Conservation (phyloP, 2,113 vertebrate genomes). For the Cacatua alba region DNA sequence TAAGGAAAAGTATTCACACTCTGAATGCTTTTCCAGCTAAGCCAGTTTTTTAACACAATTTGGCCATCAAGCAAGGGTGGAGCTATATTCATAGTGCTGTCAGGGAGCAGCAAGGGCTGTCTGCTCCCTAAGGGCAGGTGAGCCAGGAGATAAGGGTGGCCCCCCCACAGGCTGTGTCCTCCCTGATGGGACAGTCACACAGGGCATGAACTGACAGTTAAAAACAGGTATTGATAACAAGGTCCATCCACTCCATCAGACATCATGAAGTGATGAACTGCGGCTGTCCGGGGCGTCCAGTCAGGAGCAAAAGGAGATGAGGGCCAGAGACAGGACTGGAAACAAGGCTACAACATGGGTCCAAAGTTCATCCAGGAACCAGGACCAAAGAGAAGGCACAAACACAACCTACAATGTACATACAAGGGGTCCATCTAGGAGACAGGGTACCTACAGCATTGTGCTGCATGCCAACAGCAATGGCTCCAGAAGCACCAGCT, state of each 20-base stretch:
- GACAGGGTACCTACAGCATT: background rate
- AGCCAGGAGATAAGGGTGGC: background rate
- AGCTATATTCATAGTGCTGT: background rate
- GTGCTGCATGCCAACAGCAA: background rate
- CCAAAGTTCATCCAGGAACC: background rate
- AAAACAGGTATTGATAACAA: background rate
- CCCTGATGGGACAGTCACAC: accelerated
- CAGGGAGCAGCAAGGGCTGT: background rate
- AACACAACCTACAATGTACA: accelerated
- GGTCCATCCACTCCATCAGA: background rate
- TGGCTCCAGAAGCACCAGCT: background rate
- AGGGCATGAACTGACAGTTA: background rate
- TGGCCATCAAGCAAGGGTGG: background rate
- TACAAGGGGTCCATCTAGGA: background rate
- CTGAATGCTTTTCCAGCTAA: conserved; percentile 33
- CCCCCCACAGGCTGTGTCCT: background rate
- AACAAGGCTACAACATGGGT: background rate
- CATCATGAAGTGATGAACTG: background rate
- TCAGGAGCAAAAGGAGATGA: background rate
- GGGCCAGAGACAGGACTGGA: background rate
- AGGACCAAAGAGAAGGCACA: background rate
- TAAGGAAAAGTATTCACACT: background rate
- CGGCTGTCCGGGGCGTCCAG: background rate
- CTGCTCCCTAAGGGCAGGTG: background rate
- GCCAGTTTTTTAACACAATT: background rate